A percentile compares a stretch with the other conserved stretches of the same genome.
phyloP scores from a whole-genome alignment of 2,113 vertebrate species.

The Varanus salvator region DNA sequence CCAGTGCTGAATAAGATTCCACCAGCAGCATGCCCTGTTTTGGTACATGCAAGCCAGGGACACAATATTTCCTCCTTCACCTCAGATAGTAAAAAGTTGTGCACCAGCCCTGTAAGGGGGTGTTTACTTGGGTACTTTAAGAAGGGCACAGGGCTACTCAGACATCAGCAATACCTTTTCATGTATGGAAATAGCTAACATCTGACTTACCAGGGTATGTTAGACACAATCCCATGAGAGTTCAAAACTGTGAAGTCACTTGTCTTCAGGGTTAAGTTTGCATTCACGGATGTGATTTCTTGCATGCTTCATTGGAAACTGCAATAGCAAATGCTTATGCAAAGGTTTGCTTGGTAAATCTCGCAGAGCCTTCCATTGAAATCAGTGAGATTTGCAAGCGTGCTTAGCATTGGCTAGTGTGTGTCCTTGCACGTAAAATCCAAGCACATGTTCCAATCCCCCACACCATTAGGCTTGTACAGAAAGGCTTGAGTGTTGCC shows the following conservation, averaged over 20 bases:
- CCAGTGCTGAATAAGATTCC: background rate
- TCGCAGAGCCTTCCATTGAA: too few species aligned
- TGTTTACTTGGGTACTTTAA: background rate
- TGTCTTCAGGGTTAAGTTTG: background rate
- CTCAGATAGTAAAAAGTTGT: background rate
- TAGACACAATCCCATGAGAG: background rate
- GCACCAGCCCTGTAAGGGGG: background rate
- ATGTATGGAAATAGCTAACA: background rate
- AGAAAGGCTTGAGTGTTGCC: too few species aligned
- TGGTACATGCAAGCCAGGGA: background rate
- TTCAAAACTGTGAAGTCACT: background rate
- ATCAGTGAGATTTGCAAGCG: background rate
- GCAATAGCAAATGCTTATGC: background rate
- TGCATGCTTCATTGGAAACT: background rate
- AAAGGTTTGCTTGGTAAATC: too few species aligned
- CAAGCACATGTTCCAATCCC: too few species aligned
- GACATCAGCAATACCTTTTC: background rate
- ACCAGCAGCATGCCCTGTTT: background rate
- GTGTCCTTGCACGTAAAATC: background rate
- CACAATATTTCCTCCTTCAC: background rate
- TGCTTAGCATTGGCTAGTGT: background rate
- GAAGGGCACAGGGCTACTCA: background rate
- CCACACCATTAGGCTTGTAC: too few species aligned
- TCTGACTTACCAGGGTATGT: background rate
- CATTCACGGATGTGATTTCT: background rate